A percentile compares a stretch with the other conserved stretches of the same genome.
Conservation (phyloP, 2,888 invertebrate species). For the Cheilosia pagana region DNA sequence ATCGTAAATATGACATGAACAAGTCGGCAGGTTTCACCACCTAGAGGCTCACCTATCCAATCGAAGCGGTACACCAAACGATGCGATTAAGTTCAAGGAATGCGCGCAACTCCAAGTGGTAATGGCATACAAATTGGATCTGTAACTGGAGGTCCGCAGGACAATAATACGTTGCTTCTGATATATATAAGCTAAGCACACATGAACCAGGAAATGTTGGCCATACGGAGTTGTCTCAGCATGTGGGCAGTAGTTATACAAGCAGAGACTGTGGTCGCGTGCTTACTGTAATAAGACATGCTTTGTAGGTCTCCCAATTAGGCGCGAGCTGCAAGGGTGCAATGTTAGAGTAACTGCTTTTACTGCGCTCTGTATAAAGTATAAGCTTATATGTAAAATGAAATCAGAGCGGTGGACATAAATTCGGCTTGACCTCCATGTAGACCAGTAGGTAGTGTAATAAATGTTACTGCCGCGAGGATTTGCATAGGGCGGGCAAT, state of each 20-base stretch:
- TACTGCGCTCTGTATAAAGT: not conserved
- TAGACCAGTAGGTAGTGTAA: no score
- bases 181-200: slow-evolving; percentile 7
- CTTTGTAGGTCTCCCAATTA: not conserved
- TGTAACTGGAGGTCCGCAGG: slow-evolving; percentile 30
- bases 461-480: no score
- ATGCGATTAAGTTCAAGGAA: slow-evolving; percentile 20
- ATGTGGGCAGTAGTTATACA: slow-evolving; percentile 19
- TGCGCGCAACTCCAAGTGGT: slow-evolving; percentile 12
- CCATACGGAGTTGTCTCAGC: not conserved
- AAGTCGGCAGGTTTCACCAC: slow-evolving; percentile 38
- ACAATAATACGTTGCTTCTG: slow-evolving; percentile 31
- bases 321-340: not conserved
- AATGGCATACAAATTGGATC: slow-evolving; percentile 40
- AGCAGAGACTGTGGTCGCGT: not conserved
- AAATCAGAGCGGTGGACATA: not conserved
- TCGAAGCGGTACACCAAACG: not conserved
- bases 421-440: no score
- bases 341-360: not conserved
- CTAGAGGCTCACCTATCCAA: slow-evolving; percentile 38
- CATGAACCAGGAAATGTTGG: slow-evolving; percentile 25
- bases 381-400: not conserved
- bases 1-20: slow-evolving; percentile 41
- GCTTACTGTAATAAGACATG: not conserved
- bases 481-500: no score